Evolutionary conservation across 2,113 vertebrate genomes (phyloP), one percentile per base, ranked within the genome.

Genomic region (Eleginops maclovinus): DNA sequence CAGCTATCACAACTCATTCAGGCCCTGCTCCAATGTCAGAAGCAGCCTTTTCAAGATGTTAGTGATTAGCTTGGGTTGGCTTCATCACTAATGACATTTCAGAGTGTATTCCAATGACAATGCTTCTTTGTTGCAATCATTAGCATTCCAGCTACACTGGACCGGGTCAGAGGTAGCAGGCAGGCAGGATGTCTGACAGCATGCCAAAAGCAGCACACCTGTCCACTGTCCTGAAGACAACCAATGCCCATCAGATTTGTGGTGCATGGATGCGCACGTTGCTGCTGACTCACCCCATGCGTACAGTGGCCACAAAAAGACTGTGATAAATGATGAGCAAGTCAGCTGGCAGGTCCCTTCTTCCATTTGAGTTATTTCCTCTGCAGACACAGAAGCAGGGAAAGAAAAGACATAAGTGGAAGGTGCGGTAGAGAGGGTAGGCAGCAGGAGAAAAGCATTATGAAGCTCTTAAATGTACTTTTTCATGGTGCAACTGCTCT

Each of bases 21-120:
- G 64, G 72, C 66, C 71, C 85, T 36, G 63, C 75, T 68, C 79
- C 85, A 70, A 69, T 79, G 82, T 87, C 86, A 87, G 54, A 70
- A n/a, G 75, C 86, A 82, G 79, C 87, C 84, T 86, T 89, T 88
- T 85, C 78, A 83, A 91, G 87, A 89, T 88, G 84, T 79, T 76
- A 49, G 83, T 22, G 86, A 92, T 93, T 90, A 93, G 85, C 84
- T 75, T 80, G 70, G 79, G 79, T 62, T 40, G 70, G 86, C 83
- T 77, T 80, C 62, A 7, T 65, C 4, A 56, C 82, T 90, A 89
- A 93, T 91, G 90, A 82, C 88, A 85, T 87, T 90, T 91, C 80
- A 41, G 77, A 79, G 74, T 60, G 47, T 54, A 43, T 62, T 73
- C 76, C 72, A 82, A 88, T 82, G 87, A 85, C 86, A 79, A 76